Percentiles rank a stretch among this genome's conserved stretches.
phyloP scores from a whole-genome alignment of 2,888 invertebrate species.

The Dioctria linearis region DNA sequence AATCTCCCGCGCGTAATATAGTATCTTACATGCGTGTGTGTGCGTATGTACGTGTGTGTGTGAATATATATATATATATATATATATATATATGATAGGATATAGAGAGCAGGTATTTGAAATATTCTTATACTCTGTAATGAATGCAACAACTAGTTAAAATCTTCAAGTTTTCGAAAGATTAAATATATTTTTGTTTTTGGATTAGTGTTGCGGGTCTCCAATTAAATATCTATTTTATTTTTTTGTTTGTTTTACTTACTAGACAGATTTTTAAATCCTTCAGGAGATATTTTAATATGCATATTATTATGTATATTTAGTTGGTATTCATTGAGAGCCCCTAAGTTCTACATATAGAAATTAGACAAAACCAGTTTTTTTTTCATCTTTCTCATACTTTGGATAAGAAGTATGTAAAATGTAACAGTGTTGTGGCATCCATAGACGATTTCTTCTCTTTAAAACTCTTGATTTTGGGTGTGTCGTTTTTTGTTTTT shows the following conservation, averaged over 20 bases:
- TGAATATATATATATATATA: background rate
- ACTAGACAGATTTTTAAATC: too few relatives aligned
- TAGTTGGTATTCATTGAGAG: too few relatives aligned
- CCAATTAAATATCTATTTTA: too few relatives aligned
- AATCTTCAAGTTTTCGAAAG: background rate
- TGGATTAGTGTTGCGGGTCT: too few relatives aligned
- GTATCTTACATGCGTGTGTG: background rate
- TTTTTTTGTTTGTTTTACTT: too few relatives aligned
- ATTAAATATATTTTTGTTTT: background rate
- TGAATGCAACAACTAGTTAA: conserved; percentile 46
- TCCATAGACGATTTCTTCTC: conserved; percentile 20
- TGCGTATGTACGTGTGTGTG: too few relatives aligned
- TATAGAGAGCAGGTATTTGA: background rate
- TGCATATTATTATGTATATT: too few relatives aligned
- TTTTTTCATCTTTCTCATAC: conserved; percentile 5
- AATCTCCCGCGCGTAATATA: background rate
- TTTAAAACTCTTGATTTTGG: conserved; percentile 21
- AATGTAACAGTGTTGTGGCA: conserved; percentile 38
- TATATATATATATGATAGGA: background rate
- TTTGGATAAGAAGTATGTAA: background rate
- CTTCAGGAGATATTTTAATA: too few relatives aligned
- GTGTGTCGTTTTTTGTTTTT: conserved; percentile 34
- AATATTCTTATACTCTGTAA: conserved; percentile 1
- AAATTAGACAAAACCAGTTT: background rate
- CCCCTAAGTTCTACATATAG: background rate